Conservation (phyloP, 2,888 invertebrate species). For the Limenitis camilla region DNA sequence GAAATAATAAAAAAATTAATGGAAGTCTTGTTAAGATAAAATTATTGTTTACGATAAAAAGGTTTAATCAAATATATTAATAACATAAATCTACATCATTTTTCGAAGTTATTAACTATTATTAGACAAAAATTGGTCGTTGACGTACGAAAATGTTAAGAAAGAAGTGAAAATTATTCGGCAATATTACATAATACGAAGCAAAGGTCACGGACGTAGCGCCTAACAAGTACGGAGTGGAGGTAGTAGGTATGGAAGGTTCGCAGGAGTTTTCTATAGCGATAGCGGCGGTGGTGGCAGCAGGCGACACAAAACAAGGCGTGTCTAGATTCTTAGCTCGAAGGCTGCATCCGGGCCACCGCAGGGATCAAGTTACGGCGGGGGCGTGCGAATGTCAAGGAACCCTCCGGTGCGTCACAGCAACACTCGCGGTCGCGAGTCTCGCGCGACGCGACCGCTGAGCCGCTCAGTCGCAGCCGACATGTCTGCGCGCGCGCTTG, state of each 20-base stretch:
- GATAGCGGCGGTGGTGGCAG: slow-evolving; percentile 18
- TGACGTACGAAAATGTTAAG: background rate
- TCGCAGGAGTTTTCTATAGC: no score
- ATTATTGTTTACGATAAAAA: background rate
- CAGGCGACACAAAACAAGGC: slow-evolving; percentile 43
- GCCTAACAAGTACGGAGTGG: no score
- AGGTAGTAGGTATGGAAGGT: no score
- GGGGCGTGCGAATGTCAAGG: slow-evolving; percentile 71
- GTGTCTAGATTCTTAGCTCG: slow-evolving; percentile 63
- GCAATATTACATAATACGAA: slow-evolving; percentile 47
- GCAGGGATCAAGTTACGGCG: slow-evolving; percentile 57
- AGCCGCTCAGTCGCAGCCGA: slow-evolving; percentile 52
- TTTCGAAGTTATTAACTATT: no score
- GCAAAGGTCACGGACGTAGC: slow-evolving; percentile 62
- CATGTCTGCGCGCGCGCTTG: slow-evolving; percentile 62
- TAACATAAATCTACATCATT: no score
- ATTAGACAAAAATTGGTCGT: no score
- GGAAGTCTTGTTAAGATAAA: slow-evolving; percentile 16
- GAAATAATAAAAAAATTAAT: slow-evolving; percentile 38
- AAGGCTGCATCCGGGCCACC: slow-evolving; percentile 71
- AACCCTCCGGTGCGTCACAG: slow-evolving; percentile 44
- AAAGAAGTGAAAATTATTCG: slow-evolving; percentile 26
- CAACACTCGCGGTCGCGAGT: no score
- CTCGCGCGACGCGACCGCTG: slow-evolving; percentile 23
- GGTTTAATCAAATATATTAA: background rate